Evolutionary conservation across 1,140 invertebrate species (phyloP).

Genomic region (Philotrypesis tridentata): DNA sequence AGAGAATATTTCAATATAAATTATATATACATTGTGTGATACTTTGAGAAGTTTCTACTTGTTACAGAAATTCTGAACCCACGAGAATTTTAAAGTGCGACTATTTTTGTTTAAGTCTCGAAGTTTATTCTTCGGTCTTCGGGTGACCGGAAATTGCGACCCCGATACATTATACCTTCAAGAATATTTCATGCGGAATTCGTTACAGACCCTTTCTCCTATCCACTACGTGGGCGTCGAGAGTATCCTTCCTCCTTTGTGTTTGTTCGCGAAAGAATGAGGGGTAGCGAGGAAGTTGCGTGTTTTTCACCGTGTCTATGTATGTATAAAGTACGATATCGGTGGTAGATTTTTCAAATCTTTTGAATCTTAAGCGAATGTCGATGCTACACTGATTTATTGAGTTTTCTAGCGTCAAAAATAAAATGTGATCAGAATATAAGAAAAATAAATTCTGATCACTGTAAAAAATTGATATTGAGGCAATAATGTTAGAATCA

Average conservation of each 20-base stretch:
- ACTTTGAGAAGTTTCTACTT: not conserved
- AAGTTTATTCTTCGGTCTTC: slow-evolving; percentile 45
- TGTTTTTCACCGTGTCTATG: not conserved
- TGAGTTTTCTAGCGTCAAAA: no score
- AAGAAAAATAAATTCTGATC: no score
- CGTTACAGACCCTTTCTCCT: slow-evolving; percentile 4
- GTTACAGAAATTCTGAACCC: not conserved
- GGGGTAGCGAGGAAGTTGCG: not conserved
- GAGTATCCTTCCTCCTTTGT: not conserved
- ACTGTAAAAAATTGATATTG: no score
- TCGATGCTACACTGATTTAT: no score
- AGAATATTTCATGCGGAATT: slow-evolving; percentile 43
- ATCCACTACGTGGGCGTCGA: not conserved
- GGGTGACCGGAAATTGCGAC: slow-evolving; percentile 46
- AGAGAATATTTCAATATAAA: not conserved
- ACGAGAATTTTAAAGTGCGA: not conserved
- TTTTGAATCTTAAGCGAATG: no score
- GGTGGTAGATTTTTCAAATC: no score
- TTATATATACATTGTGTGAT: not conserved
- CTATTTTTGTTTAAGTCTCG: slow-evolving; percentile 7
- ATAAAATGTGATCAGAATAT: no score
- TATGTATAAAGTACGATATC: no score
- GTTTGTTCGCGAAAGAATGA: slow-evolving; percentile 14
- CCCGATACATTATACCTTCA: slow-evolving; percentile 42
- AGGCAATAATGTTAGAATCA: no score